phyloP scores from a whole-genome alignment of 1,140 invertebrate species.

The Camponotus floridanus region DNA sequence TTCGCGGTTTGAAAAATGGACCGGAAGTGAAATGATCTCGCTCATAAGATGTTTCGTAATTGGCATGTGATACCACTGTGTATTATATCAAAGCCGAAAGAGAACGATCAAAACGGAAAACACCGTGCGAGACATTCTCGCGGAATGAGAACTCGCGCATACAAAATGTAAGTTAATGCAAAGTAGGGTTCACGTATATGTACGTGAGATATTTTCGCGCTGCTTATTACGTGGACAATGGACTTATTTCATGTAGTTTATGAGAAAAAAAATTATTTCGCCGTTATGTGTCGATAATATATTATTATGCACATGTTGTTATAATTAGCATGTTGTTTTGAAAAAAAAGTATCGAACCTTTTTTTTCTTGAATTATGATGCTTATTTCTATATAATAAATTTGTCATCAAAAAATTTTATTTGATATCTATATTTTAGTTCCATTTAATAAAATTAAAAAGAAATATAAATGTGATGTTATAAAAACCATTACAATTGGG shows the following conservation, averaged over 20 bases:
- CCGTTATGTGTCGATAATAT: conserved; percentile 33
- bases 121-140: background rate
- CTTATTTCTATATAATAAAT: background rate
- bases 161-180: conserved; percentile 8
- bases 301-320: background rate
- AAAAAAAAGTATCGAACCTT: background rate
- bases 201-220: background rate
- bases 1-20: background rate
- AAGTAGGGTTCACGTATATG: background rate
- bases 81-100: conserved; percentile 23
- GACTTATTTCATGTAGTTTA: background rate
- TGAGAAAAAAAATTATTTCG: conserved; percentile 44
- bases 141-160: conserved; percentile 26
- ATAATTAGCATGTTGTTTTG: conserved; percentile 9
- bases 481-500: conserved; percentile 2
- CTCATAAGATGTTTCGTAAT: conserved; percentile 54
- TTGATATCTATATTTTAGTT: background rate
- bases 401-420: background rate
- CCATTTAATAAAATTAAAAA: background rate
- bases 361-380: background rate
- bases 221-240: conserved; percentile 42
- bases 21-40: conserved; percentile 65
- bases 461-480: background rate
- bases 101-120: conserved; percentile 49
- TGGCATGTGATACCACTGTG: background rate